Evolutionary conservation across 2,888 invertebrate species (phyloP), one percentile per base, ranked within the genome.

Genomic region (Troglohyphantes excavatus): DNA sequence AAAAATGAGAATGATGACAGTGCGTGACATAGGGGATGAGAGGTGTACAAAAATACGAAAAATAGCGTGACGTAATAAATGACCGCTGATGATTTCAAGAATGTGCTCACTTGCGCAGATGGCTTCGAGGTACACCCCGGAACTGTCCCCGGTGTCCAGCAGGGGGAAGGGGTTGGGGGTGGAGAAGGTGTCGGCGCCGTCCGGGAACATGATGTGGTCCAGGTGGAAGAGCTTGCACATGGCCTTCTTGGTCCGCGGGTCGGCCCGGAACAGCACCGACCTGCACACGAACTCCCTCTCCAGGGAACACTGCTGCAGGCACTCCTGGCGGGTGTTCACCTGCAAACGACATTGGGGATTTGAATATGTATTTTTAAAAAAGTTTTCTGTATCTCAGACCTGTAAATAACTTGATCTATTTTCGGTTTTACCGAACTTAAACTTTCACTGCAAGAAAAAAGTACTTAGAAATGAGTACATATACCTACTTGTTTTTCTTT

Each of bases 271-370:
- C 93, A 98, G 93, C 95, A 96, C 95, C 90, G 97, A 95, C 93
- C 98, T 95, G 93, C 98, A 98, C 65, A 98, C 95, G 94, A 98
- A 98, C 94, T 98, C 98, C 84, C 96, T 96, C 94, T 98, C 98
- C 90, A 97, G 96, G 94, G 98, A 97, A 93, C 98, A 98, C 75
- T 98, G 97, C 88, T 97, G 94, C 83, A 96, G 95, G 93, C 98
- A 98, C n/a, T 97, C 97, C 0, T 96, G 95, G 93, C 97, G 97
- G 89, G 96, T 97, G 91, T 97, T 97, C 76, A 97, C 96, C 95
- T 96, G 92, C n/a, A 5, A n/a, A 53, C 13, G 39, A 39, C 39
- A 33, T 6, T 6, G 39, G 39, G 39, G n/a, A 2, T 2, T 39
- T 39, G 39, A 11, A 11, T 39, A 39, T 1, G 39, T 39, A 39